Evolutionary conservation across 2,797 vertebrate genomes (phyloP).

Genomic region (Anolis apletophallus): DNA sequence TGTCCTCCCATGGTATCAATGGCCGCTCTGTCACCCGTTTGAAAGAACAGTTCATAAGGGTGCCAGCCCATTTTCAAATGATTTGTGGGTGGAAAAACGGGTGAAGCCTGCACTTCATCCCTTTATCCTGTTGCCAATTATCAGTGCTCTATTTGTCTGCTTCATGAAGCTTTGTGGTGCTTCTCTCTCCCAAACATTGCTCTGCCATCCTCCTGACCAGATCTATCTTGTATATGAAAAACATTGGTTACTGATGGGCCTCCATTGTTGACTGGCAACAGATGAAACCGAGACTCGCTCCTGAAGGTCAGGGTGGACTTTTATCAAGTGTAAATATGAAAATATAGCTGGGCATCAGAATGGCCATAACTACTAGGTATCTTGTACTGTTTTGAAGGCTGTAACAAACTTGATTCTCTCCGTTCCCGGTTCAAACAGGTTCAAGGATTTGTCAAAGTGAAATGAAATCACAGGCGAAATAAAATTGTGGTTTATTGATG

Average conservation of each 20-base stretch:
- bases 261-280: not conserved
- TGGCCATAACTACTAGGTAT: not conserved
- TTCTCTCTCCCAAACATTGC: too few species aligned
- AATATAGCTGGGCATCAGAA: not conserved
- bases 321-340: not conserved
- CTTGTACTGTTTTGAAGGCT: not conserved
- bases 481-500: too few species aligned
- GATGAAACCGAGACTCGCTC: not conserved
- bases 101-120: not conserved
- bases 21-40: constrained; percentile 16
- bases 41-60: constrained; percentile 16
- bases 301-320: not conserved
- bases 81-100: constrained; percentile 7
- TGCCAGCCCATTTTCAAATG: constrained; percentile 6
- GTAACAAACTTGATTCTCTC: too few species aligned
- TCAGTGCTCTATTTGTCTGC: not conserved
- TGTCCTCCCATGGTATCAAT: constrained; percentile 26
- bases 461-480: too few species aligned
- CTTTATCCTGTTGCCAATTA: not conserved
- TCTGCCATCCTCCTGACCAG: not conserved
- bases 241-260: too few species aligned
- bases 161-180: not conserved
- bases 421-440: too few species aligned
- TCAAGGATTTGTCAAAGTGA: not conserved
- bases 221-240: not conserved